Base-by-base conservation (phyloP, 2,113 vertebrate species). In the Dunckerocampus dactyliophorus region DNA sequence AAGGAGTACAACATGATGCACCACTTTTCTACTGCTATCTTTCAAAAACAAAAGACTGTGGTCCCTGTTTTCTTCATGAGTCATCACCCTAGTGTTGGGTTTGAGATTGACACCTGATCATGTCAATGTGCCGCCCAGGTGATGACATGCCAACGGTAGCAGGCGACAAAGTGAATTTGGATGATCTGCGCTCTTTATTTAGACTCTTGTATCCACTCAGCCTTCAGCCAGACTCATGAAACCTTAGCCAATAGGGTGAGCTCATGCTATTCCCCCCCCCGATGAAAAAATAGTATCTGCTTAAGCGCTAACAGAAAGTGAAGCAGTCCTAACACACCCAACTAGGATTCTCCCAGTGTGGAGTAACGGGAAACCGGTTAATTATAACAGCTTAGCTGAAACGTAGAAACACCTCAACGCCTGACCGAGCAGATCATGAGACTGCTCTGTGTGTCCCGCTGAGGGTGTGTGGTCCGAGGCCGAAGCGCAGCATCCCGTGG, bases 171-270 rank as follows among this genome's bases (percentile, higher is more conserved):
- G 62, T 59, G 51, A 31, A 63, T 43, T 17, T 24, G 61, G 63
- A 72, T 49, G 72, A 68, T 83, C 76, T 72, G 3, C 47, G 47
- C 21, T 77, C 76, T 82, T 69, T 73, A 73, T 84, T 83, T 83
- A 82, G 78, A 72, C 31, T 12, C 19, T 39, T 45, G 69, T 65
- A 71, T 76, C 71, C 22, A 49, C 66, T 34, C 31, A 34, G 7
- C 31, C 31, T 34, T 34, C 50, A 56, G 39, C 45, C 31, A 16
- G 5, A 42, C 43, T 58, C 51, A 69, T 73, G 77, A 85, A 74
- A 78, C 62, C 39, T 54, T 43, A 73, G 66, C 63, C 57, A 64
- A 69, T 74, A 64, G 1, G 19, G 14, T 62, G 63, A 69, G 72
- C 60, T 78, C 72, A 73, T 50, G 20, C 62, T 14, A 51, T 31